These are phyloP conservation scores for Cephonodes hylas DNA, from an alignment of 2,888 invertebrate species.

Conservation along the genomic window DNA sequence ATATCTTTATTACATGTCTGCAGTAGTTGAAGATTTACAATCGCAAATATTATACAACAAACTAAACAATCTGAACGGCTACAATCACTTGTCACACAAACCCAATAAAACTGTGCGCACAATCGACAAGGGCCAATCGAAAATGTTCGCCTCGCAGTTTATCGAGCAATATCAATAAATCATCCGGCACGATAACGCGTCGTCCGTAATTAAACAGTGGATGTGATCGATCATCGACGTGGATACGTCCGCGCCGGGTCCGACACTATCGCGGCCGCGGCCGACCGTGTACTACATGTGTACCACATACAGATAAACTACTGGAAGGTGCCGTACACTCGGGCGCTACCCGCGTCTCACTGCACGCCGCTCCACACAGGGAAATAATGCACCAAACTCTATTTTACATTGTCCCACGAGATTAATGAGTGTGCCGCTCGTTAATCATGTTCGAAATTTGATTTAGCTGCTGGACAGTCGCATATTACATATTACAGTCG, in stretches of 20 bases:
- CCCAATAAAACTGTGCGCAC: constrained; percentile 10
- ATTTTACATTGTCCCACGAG: not conserved
- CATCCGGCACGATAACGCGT: constrained; percentile 60
- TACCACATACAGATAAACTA: constrained; percentile 23
- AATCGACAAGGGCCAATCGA: constrained; percentile 22
- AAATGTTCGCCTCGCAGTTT: constrained; percentile 20
- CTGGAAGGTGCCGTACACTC: constrained; percentile 18
- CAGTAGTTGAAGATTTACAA: not conserved
- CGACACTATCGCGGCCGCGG: constrained; percentile 5
- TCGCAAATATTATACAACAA: not conserved
- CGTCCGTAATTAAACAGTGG: constrained; percentile 64
- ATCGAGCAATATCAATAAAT: constrained; percentile 75
- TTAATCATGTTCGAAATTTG: not conserved
- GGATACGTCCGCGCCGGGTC: constrained; percentile 26
- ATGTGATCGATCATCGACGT: constrained; percentile 65
- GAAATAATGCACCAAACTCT: not conserved
- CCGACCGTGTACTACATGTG: constrained; percentile 22
- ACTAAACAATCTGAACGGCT: not conserved
- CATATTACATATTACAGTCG: not conserved
- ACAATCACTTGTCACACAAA: constrained; percentile 8
- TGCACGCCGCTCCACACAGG: not conserved
- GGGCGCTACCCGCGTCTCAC: not conserved
- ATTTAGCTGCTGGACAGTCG: not conserved
- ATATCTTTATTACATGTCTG: too few species aligned
- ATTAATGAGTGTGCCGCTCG: not conserved